These are phyloP conservation scores for Palaemon carinicauda DNA, from an alignment of 1,140 invertebrate genomes.

Conservation along the genomic window DNA sequence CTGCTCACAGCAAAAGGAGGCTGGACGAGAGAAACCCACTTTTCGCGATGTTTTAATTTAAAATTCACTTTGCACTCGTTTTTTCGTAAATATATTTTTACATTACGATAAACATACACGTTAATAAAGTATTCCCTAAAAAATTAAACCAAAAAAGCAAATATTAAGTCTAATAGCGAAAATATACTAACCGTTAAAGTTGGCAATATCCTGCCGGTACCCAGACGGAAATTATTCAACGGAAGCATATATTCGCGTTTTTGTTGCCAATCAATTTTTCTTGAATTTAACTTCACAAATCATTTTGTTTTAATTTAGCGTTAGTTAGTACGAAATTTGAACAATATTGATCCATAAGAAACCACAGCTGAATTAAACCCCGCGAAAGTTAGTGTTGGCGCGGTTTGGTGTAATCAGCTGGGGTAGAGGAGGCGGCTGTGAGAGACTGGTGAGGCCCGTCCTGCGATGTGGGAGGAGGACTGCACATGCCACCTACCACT, in stretches of 20 bases:
- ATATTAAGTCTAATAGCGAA: slow-evolving; percentile 22
- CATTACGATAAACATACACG: neutral
- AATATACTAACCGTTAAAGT: slow-evolving; percentile 34
- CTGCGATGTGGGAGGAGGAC: slow-evolving; percentile 43
- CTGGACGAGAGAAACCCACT: slow-evolving; percentile 42
- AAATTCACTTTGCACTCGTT: neutral
- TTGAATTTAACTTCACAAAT: neutral
- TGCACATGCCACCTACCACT: slow-evolving; percentile 36
- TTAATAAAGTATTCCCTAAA: neutral
- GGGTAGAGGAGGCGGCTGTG: slow-evolving; percentile 55
- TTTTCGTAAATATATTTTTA: neutral
- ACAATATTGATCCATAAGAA: neutral
- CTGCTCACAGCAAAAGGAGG: slow-evolving; percentile 51
- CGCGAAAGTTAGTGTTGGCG: slow-evolving; percentile 14
- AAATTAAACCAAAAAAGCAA: neutral
- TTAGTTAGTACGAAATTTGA: neutral
- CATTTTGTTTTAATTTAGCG: neutral
- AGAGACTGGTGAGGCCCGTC: slow-evolving; percentile 47
- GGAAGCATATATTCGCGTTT: slow-evolving; percentile 28
- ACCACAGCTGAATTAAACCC: slow-evolving; percentile 20
- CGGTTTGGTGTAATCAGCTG: slow-evolving; percentile 56
- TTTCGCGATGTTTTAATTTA: slow-evolving; percentile 38
- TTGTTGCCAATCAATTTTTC: neutral
- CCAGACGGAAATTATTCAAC: slow-evolving; percentile 51
- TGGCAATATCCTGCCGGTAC: slow-evolving; percentile 48